Evolutionary conservation across 2,888 invertebrate species (phyloP).

Genomic region (Trichacis sp.): DNA sequence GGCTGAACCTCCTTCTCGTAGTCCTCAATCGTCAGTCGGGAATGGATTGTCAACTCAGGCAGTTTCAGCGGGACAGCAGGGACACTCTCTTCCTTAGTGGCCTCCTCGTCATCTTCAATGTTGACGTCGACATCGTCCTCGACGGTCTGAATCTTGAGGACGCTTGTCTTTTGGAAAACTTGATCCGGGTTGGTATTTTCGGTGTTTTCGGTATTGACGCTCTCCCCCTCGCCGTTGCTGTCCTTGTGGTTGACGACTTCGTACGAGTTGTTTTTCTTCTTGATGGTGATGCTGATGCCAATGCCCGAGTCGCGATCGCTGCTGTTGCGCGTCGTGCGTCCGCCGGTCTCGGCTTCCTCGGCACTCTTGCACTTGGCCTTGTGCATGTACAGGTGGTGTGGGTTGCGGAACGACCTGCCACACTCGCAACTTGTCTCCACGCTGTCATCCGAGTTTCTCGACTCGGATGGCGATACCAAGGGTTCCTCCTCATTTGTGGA

Average conservation of each 20-base stretch:
- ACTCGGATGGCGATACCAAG: constrained; percentile 6
- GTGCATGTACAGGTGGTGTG: constrained; percentile 54
- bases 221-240: constrained; percentile 44
- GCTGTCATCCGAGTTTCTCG: constrained; percentile 15
- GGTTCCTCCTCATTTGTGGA: background rate
- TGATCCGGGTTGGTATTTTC: constrained; percentile 19
- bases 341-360: constrained; percentile 5
- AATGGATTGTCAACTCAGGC: background rate
- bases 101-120: constrained; percentile 46
- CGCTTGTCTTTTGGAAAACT: constrained; percentile 42
- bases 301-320: constrained; percentile 58
- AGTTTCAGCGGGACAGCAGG: background rate
- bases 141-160: constrained; percentile 41
- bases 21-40: background rate
- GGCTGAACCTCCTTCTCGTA: constrained; percentile 16
- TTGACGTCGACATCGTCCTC: constrained; percentile 57
- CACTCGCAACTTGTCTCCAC: constrained; percentile 48
- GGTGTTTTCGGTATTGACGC: constrained; percentile 25
- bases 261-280: constrained; percentile 64
- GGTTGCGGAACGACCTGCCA: constrained; percentile 55
- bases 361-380: constrained; percentile 49
- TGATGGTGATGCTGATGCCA: constrained; percentile 63
- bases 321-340: constrained; percentile 37
- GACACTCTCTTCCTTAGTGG: background rate
- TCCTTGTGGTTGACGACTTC: constrained; percentile 59